A percentile compares a stretch with the other conserved stretches of the same genome.
Conservation (phyloP, 2,797 vertebrate genomes). For the Taeniopygia guttata region DNA sequence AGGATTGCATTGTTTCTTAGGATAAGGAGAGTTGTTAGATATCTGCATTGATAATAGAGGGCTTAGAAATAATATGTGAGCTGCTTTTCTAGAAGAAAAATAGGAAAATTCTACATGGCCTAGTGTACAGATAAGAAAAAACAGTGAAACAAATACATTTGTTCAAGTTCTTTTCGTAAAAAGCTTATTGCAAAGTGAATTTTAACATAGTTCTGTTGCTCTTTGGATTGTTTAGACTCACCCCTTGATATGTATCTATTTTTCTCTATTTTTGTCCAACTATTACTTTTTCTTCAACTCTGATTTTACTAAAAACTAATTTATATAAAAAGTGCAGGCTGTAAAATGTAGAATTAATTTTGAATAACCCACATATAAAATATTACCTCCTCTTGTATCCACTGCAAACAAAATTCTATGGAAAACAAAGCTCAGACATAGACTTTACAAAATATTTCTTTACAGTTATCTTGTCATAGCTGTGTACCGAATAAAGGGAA, state of each 20-base stretch:
- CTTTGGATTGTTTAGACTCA: neutral
- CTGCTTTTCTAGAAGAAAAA: neutral
- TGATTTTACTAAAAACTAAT: neutral
- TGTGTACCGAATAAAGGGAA: neutral
- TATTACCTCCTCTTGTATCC: neutral
- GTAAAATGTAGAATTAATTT: neutral
- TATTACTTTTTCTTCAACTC: neutral
- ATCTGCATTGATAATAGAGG: slow-evolving; percentile 10
- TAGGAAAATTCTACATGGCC: neutral
- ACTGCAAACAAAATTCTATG: neutral
- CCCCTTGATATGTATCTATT: neutral
- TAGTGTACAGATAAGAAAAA: neutral
- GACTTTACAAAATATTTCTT: neutral
- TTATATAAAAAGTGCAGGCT: neutral
- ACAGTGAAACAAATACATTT: neutral
- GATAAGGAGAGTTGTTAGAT: slow-evolving; percentile 33
- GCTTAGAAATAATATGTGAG: slow-evolving; percentile 9
- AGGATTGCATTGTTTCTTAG: slow-evolving; percentile 33
- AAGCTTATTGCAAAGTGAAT: neutral
- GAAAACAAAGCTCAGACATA: neutral
- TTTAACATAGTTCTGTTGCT: neutral
- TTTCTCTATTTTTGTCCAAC: neutral
- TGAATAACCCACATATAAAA: neutral
- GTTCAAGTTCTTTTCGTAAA: neutral
- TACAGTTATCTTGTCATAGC: neutral